phyloP scores from a whole-genome alignment of 2,797 vertebrate species.

The Gambusia yucatana region DNA sequence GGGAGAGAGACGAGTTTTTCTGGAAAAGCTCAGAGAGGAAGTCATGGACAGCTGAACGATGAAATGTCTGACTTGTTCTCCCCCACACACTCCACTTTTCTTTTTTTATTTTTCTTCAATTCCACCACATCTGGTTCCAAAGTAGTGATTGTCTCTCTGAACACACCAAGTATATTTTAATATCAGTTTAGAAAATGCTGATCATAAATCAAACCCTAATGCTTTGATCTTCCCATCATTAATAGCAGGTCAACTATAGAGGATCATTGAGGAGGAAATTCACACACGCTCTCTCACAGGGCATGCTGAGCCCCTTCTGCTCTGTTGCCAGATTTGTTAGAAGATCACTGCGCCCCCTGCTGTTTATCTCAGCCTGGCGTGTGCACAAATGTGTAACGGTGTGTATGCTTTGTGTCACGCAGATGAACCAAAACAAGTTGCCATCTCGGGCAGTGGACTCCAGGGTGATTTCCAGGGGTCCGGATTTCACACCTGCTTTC shows the following conservation, averaged over 20 bases:
- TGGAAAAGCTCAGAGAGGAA: slow-evolving; percentile 53
- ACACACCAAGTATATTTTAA: slow-evolving; percentile 34
- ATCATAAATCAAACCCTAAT: slow-evolving; percentile 31
- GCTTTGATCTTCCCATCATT: slow-evolving; percentile 25
- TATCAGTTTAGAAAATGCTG: slow-evolving; percentile 24
- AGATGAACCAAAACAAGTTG: slow-evolving; percentile 96
- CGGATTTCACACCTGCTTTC: slow-evolving; percentile 97
- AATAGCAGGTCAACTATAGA: slow-evolving; percentile 45
- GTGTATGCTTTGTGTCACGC: slow-evolving; percentile 35
- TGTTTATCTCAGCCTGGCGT: slow-evolving; percentile 43
- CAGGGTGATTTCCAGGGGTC: slow-evolving; percentile 91
- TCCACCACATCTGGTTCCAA: slow-evolving; percentile 70
- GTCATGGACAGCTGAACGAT: slow-evolving; percentile 68
- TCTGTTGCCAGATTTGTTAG: slow-evolving; percentile 30
- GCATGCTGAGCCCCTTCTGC: slow-evolving; percentile 6
- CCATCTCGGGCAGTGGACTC: slow-evolving; percentile 88
- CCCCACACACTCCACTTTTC: slow-evolving; percentile 20
- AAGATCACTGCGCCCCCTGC: slow-evolving; percentile 73
- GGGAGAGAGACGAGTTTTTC: slow-evolving; percentile 56
- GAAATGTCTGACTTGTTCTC: slow-evolving; percentile 67
- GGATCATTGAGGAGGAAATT: slow-evolving; percentile 32
- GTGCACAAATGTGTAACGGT: slow-evolving; percentile 3
- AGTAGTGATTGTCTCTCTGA: slow-evolving; percentile 37
- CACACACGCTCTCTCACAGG: neutral
- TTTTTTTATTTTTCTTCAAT: slow-evolving; percentile 15